Evolutionary conservation across 2,113 vertebrate species (phyloP), one percentile per base, ranked within the genome.

Genomic region (Hippocampus abdominalis): DNA sequence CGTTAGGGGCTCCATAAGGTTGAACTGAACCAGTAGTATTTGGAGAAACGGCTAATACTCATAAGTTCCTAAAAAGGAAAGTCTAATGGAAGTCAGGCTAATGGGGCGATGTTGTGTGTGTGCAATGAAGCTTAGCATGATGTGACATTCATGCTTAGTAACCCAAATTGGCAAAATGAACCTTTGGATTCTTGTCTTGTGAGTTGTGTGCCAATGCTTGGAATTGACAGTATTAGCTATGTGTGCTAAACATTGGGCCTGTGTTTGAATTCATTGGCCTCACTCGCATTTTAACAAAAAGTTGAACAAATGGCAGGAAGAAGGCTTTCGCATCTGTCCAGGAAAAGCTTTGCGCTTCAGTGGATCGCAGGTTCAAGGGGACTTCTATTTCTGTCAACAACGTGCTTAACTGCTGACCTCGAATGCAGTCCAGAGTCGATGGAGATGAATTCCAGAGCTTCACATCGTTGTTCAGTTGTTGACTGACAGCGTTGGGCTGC

Each of bases 1-100:
- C 32, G 5, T 36, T 36, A 36, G 32, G 32, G 32, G 32, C 32
- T 36, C 32, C 32, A 7, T 2, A 44, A 39, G 71, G 84, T 82
- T 86, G 60, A 65, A 84, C 81, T 63, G 72, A 86, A 84, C 82
- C 85, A 56, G 70, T 76, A 74, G 66, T 78, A 76, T 84, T 82
- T 74, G 76, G 79, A 9, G 82, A 86, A 88, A 86, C 79, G 73
- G 73, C 80, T 75, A 87, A 87, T 87, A 64, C 84, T 83, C 39
- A 68, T 83, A 86, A 86, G 83, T 81, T 77, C 71, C 78, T 67
- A 80, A 83, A 81, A 87, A 27, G 54, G 83, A 20, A 49, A 49
- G 16, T 18, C 48, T 21, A 21, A 49, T 6, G 48, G 48, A 49
- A 49, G 48, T 49, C 18, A 18, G 10, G 42, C 2, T 12, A 44